Evolutionary conservation across 2,113 vertebrate genomes (phyloP).

Genomic region (Catharus bicknelli): DNA sequence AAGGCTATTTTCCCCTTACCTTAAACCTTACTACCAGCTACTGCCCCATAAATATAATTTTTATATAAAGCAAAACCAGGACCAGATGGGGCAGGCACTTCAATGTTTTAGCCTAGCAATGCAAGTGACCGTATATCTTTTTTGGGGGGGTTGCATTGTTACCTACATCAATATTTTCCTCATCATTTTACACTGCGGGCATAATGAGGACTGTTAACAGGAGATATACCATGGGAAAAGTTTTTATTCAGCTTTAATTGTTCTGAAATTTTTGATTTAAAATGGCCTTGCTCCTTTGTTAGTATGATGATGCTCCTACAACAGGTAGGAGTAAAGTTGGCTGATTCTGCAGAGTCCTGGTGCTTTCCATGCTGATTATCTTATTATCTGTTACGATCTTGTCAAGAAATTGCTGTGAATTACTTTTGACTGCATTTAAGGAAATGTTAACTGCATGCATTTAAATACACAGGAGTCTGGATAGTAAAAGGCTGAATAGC

Average conservation of each 20-base stretch:
- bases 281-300: neutral
- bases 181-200: neutral
- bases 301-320: neutral
- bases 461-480: neutral
- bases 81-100: neutral
- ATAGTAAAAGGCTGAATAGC: neutral
- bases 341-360: neutral
- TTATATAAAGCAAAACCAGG: neutral
- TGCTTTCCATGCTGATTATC: neutral
- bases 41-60: neutral
- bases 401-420: neutral
- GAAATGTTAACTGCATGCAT: neutral
- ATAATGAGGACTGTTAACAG: neutral
- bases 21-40: neutral
- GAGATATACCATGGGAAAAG: neutral
- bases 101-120: neutral
- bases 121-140: neutral
- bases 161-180: neutral
- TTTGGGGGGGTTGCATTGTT: neutral
- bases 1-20: accelerated
- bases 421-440: neutral
- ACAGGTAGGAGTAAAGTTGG: neutral
- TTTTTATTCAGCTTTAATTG: neutral
- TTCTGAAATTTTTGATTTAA: neutral
- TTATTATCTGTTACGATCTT: neutral